Evolutionary conservation across 2,888 invertebrate species (phyloP), one percentile per base, ranked within the genome.

Genomic region (Gastracanthus pulcherrimus): DNA sequence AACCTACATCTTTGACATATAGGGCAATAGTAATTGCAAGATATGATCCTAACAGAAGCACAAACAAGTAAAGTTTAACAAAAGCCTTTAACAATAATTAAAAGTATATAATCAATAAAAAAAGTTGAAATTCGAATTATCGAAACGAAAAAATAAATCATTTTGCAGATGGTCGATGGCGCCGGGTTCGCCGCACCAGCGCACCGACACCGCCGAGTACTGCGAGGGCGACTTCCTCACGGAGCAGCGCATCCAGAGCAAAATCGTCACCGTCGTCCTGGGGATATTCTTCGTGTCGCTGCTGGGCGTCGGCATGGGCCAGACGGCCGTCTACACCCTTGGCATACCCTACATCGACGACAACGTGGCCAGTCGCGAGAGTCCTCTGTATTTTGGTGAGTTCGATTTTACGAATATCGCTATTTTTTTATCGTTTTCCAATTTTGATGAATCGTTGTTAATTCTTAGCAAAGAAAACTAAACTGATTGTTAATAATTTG

Each of bases 311-410:
- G 98, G 98, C 70, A 96, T 98, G 92, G 98, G 98, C 0, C 97
- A 97, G 92, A 98, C 98, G 0, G 97, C 98, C 16, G 97, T 98
- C 77, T 96, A 97, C 86, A 98, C 98, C 26, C 94, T 98, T 58
- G 98, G 98, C 23, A 98, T 98, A 87, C 98, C 98, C 4, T 98
- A 97, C 91, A 97, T 98, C 84, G 98, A 98, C 87, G 98, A 98
- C 92, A 98, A 98, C 91, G 97, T 98, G 81, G 97, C 97, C 87
- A 97, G 96, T 92, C 94, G 96, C 88, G 97, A 98, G 92, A 97
- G 97, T 80, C 97, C 98, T 34, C 94, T 98, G 86, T 98, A 98
- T 92, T 97, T 98, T 93, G 96, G 97, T 96, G 92, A 94, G 94
- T 93, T 23, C 1, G 7, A 19, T 31, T 0, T 19, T 55, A n/a